A percentile compares a stretch with the other conserved stretches of the same genome.
Evolutionary conservation across 2,113 vertebrate species (phyloP).

Genomic region (Gulo gulo): DNA sequence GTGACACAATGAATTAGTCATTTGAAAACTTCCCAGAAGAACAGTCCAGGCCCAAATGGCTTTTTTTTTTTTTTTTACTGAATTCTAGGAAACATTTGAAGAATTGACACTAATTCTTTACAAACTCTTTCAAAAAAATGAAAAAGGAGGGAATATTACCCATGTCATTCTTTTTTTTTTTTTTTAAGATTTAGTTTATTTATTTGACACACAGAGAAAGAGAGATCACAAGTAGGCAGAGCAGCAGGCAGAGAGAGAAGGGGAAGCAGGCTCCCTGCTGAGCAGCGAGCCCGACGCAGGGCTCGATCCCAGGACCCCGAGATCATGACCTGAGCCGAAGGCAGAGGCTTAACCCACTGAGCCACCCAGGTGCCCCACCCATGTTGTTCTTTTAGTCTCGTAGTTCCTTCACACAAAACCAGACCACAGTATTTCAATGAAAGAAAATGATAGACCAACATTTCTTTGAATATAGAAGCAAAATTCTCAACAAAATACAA

Average conservation of each 20-base stretch:
- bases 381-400: neutral
- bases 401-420: neutral
- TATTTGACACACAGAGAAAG: too few species aligned
- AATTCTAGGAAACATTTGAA: neutral
- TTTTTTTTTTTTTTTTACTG: neutral
- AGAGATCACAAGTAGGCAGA: too few species aligned
- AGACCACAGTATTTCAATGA: neutral
- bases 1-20: neutral
- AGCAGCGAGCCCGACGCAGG: fast-evolving
- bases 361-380: neutral
- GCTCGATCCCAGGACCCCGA: too few species aligned
- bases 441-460: neutral
- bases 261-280: too few species aligned
- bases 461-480: neutral
- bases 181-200: too few species aligned
- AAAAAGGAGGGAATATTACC: neutral
- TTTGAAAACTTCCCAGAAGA: neutral
- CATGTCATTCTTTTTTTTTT: neutral
- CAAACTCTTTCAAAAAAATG: neutral
- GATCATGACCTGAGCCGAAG: too few species aligned
- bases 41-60: neutral
- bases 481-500: neutral
- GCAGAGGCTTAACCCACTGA: too few species aligned
- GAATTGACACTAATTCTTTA: neutral
- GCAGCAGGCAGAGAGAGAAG: too few species aligned